Evolutionary conservation across 2,888 invertebrate species (phyloP), one percentile per base, ranked within the genome.

Genomic region (Drosophila trichaetosa): DNA sequence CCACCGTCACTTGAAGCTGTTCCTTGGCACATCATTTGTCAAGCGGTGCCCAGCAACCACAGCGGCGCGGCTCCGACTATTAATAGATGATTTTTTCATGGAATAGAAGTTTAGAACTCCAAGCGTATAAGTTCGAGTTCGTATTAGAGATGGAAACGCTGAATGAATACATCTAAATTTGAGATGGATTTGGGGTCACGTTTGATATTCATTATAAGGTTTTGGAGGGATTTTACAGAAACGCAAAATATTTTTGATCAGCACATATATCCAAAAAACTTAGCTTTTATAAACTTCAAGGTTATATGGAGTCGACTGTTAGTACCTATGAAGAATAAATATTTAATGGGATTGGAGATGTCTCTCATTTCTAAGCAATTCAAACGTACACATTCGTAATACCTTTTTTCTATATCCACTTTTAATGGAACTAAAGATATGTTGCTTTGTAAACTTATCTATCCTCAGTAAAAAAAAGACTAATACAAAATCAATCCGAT

Each of bases 21-120:
- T 91, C 83, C 82, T 89, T 87, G 91, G 82, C 91, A 92, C 92
- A 91, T 92, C 91, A 92, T 92, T 92, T 92, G 85, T 92, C 91
- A 92, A 69, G 18, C 56, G 60, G 34, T 62, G 58, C 62, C 63
- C 69, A 76, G 76, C 77, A 74, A 77, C 73, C 70, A 66, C 48
- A 54, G 65, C 54, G 66, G 60, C 62, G 66, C 57, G 66, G 56
- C 52, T 62, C 48, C 56, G 38, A n/a, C 71, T 84, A 83, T 85
- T 87, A 80, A 73, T 79, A 84, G 80, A 33, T 61, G 36, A 27
- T 34, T 24, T 13, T 51, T 60, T 70, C 36, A 51, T 31, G 36
- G 54, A 46, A 60, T 63, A 56, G 60, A 63, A 63, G 67, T 62
- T 62, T 64, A 2, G 38, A 69, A 62, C 66, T 64, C 18, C 36